A percentile compares a stretch with the other conserved stretches of the same genome.
phyloP scores from a whole-genome alignment of 2,797 vertebrate genomes.

The Acrossocheilus wenchowensis region DNA sequence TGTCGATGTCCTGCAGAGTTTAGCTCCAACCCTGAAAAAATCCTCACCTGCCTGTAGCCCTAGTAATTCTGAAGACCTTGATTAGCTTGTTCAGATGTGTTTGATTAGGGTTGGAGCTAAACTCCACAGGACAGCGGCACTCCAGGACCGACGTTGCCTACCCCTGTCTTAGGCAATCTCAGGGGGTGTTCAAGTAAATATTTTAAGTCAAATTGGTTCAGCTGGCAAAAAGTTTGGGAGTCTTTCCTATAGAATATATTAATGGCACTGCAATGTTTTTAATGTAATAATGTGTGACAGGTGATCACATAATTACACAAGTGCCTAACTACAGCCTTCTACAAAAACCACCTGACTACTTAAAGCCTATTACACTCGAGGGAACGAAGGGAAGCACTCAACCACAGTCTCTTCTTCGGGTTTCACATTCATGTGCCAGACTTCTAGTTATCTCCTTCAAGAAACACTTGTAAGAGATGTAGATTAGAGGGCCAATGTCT shows the following conservation, averaged over 20 bases:
- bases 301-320: constrained; percentile 30
- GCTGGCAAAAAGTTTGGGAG: not conserved
- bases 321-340: constrained; percentile 11
- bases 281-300: constrained; percentile 21
- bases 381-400: constrained; percentile 29
- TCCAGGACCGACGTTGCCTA: too few species aligned
- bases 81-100: too few species aligned
- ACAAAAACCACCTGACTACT: constrained; percentile 20
- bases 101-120: too few species aligned
- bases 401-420: constrained; percentile 14
- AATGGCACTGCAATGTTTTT: not conserved
- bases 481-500: constrained; percentile 68
- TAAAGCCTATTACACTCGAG: constrained; percentile 52
- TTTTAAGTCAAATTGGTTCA: not conserved
- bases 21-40: too few species aligned
- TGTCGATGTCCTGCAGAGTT: too few species aligned
- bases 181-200: not conserved
- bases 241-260: not conserved
- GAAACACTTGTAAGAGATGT: constrained; percentile 66
- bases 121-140: too few species aligned
- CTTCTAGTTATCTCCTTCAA: constrained; percentile 66
- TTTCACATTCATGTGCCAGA: constrained; percentile 54
- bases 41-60: too few species aligned
- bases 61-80: too few species aligned
- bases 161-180: too few species aligned